Evolutionary conservation across 2,113 vertebrate genomes (phyloP), one percentile per base, ranked within the genome.

Genomic region (Oceanites oceanicus): DNA sequence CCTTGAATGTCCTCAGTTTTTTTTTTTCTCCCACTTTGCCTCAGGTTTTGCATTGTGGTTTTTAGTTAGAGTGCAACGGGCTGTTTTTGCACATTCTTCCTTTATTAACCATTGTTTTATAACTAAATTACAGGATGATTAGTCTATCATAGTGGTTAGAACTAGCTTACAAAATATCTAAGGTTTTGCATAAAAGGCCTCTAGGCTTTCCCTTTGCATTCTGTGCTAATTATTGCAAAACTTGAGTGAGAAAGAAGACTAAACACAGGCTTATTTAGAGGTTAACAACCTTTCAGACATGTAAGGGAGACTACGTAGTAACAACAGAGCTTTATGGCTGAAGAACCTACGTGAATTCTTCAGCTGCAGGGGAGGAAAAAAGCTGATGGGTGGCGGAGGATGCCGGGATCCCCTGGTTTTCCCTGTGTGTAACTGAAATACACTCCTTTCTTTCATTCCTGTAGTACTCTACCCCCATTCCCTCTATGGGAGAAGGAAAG

Each of bases 1-100:
- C 84, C 72, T 83, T 67, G 27, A 77, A 20, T 42, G 65, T 16
- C 12, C 47, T 94, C 86, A 81, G 47, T 13, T 63, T 5, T 32
- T 32, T 55, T 67, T 22, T 15, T 7, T 12, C 5, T 25, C 38
- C 16, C 7, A 1, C 14, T 93, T 50, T 74, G 75, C 78, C 89
- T 84, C 77, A 32, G 80, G 91, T 89, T 79, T 87, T 89, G 38
- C 58, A 1, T 15, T 96, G 84, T 91, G 91, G 66, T 45, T 97
- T 90, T 66, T 26, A 56, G 81, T 72, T 63, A 27, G 61, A 62
- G 29, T 42, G 68, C 61, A 72, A 1, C 13, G 42, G 45, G 36
- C 79, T 66, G n/a, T 13, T 12, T 75, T 53, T 94, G 45, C 44
- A 21, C 0, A 1, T 79, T 95, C 58, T 49, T 91, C 49, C 73